These are phyloP conservation scores for Apamea epomidion DNA, from an alignment of 2,888 invertebrate species.

Conservation along the genomic window DNA sequence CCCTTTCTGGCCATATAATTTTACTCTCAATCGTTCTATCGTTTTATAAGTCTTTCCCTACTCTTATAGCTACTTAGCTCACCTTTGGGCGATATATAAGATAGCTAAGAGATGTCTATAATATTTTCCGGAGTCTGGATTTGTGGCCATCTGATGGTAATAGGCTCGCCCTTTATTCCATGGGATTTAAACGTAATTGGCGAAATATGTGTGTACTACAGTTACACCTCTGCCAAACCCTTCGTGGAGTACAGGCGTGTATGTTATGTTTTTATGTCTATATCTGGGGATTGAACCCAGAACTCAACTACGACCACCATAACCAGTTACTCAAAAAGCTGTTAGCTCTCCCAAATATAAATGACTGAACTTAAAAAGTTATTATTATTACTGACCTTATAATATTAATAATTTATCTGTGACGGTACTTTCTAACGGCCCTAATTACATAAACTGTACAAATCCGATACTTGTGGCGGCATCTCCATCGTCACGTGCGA, in stretches of 20 bases:
- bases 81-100: background rate
- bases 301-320: background rate
- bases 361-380: too few species aligned
- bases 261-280: background rate
- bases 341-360: background rate
- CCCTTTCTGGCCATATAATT: background rate
- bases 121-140: background rate
- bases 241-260: background rate
- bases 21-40: background rate
- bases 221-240: background rate
- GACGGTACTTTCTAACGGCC: background rate
- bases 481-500: too few species aligned
- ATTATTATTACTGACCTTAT: too few species aligned
- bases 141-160: background rate
- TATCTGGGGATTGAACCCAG: slow-evolving; percentile 5
- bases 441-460: background rate
- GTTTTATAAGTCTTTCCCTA: background rate
- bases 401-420: background rate
- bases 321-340: background rate
- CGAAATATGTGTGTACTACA: background rate
- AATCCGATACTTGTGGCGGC: too few species aligned
- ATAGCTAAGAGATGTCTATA: background rate
- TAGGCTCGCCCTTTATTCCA: background rate
- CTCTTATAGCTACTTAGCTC: background rate
- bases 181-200: background rate